Base-by-base conservation (phyloP, 2,797 vertebrate species). In the Calcarius lapponicus region DNA sequence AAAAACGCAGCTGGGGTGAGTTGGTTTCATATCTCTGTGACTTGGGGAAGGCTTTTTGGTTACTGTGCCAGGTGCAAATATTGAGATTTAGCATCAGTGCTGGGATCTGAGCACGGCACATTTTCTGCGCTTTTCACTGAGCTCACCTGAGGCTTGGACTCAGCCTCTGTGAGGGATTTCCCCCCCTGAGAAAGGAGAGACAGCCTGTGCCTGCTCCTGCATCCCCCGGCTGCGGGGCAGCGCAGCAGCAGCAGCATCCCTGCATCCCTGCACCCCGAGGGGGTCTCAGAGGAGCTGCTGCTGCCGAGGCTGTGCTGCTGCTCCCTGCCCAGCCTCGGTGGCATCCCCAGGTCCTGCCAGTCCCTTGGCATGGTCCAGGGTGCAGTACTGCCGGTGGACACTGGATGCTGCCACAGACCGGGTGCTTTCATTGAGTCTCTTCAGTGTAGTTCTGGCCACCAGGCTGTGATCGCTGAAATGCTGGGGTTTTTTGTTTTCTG, bases 391-490 rank as follows among this genome's bases (percentile, higher is more conserved):
- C 10, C 0, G 3, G 5, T 2, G 51, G 80, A 65, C 94, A 28
- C 96, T 93, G 95, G 96, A 86, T 95, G 96, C 54, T 95, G 93
- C 95, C 90, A 75, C 88, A 97, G 92, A 86, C 93, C 81, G 21
- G 50, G 2, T 13, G 56, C 54, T 69, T 66, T 17, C 4, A 4
- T 3, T 0, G 1, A 0, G 26, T 14, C 31, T 28, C 0, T 10
- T 26, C 45, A 3, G 32, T 0, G 1, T 6, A 6, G 26, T 1
- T 42, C 57, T n/a, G 58, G 22, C n/a, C n/a, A 24, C 16, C 5
- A 7, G 48, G 42, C 17, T 73, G 31, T 2, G 25, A 10, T 6
- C 32, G 7, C 12, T 58, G 31, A 71, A 43, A 32, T 64, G 12
- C n/a, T n/a, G n/a, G n/a, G n/a, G n/a, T n/a, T n/a, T n/a, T n/a